Evolutionary conservation across 2,113 vertebrate genomes (phyloP), one percentile per base, ranked within the genome.

Genomic region (Marmota flaviventris): DNA sequence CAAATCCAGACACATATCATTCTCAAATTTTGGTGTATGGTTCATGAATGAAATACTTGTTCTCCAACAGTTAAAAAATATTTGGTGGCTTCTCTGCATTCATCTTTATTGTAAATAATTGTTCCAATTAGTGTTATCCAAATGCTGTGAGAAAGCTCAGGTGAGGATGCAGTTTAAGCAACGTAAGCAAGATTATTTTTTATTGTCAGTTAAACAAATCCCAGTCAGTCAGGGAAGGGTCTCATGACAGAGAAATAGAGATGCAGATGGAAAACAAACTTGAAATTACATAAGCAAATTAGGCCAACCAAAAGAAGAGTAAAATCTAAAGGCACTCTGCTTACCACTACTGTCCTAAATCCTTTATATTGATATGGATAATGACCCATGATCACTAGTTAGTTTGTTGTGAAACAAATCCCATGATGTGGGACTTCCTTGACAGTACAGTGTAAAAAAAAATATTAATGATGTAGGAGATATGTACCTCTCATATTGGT

Each of bases 51-150:
- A 81, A 18, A 65, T 92, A 92, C 97, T 92, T 96, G 76, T 63
- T 79, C 0, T n/a, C 61, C 58, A 86, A 73, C 8, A 96, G 83
- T 89, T 93, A 97, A 97, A 96, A 96, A 0, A 45, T 10, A 56
- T 92, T 92, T n/a, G 39, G 85, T 85, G 20, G 22, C 39, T 96
- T 2, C 14, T 91, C 42, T 29, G 45, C 32, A 86, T 93, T 76
- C 56, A 84, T 75, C 42, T 75, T 93, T 92, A 93, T 95, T 97
- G 96, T 95, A 97, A 97, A 89, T 93, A 91, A 91, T 96, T 95
- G 45, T 94, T 97, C 87, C 72, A 96, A 95, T 92, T 91, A 77
- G 70, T 93, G n/a, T 63, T 85, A 90, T 92, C 85, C 89, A 93
- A 96, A 97, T 3, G 4, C 77, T 8, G 2, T 75, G 37, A 2